Percentiles rank a stretch among this genome's conserved stretches.
These are phyloP conservation scores for Drosophila lacteicornis DNA, from an alignment of 1,140 invertebrate genomes.

Conservation along the genomic window DNA sequence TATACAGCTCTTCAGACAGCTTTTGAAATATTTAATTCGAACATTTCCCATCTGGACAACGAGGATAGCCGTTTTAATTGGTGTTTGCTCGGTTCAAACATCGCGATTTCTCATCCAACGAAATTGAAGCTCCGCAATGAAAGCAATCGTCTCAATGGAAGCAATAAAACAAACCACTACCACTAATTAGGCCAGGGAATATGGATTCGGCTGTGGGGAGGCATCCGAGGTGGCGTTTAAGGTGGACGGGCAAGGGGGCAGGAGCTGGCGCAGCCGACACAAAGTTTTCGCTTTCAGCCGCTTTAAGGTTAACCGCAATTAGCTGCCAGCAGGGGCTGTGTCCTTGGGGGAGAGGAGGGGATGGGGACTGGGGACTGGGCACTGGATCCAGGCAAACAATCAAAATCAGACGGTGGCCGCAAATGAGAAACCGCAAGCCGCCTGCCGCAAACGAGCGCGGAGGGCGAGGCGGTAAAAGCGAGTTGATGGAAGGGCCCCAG, in stretches of 20 bases:
- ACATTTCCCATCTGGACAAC: not conserved
- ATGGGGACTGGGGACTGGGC: not conserved
- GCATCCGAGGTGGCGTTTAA: constrained; percentile 9
- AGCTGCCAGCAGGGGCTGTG: constrained; percentile 11
- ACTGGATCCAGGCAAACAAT: constrained; percentile 32
- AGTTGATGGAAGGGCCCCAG: constrained; percentile 12
- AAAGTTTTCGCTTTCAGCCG: constrained; percentile 37
- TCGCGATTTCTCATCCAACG: constrained; percentile 3
- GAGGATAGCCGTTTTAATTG: constrained; percentile 9
- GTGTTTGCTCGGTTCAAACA: not conserved
- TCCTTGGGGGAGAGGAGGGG: not conserved
- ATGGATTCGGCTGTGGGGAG: not conserved
- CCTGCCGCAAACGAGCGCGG: not conserved
- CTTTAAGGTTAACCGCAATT: constrained; percentile 60
- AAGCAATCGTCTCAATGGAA: constrained; percentile 14
- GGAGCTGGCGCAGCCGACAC: constrained; percentile 31
- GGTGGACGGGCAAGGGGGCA: not conserved
- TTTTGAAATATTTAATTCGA: not conserved
- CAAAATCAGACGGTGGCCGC: constrained; percentile 40
- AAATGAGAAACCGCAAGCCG: constrained; percentile 24
- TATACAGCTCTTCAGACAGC: too few species aligned
- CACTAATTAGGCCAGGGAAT: constrained; percentile 53
- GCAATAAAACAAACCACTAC: constrained; percentile 23
- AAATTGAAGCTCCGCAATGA: not conserved
- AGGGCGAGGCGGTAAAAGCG: not conserved